These are phyloP conservation scores for Acridotheres tristis DNA, from an alignment of 2,797 vertebrate species.

Conservation along the genomic window DNA sequence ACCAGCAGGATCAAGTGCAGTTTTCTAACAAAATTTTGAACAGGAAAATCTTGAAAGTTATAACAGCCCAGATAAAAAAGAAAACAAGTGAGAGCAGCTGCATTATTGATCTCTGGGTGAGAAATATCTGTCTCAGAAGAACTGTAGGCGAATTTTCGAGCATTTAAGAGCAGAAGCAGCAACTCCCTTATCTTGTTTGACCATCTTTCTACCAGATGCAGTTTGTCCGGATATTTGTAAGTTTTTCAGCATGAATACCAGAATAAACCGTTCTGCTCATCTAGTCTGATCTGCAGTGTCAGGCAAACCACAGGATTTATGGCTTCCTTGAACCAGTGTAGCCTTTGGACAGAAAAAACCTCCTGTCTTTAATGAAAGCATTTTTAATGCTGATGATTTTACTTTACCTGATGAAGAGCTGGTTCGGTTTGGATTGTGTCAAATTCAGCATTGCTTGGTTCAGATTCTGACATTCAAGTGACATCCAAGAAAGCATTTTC, in stretches of 20 bases:
- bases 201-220: neutral
- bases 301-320: neutral
- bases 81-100: neutral
- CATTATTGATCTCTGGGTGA: neutral
- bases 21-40: neutral
- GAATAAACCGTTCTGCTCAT: neutral
- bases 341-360: neutral
- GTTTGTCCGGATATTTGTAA: neutral
- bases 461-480: neutral
- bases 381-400: neutral
- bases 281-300: neutral
- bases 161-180: neutral
- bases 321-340: neutral
- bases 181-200: neutral
- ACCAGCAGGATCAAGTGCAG: neutral
- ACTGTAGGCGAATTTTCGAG: rapidly evolving
- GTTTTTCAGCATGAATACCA: neutral
- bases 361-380: neutral
- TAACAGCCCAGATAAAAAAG: neutral
- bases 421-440: neutral
- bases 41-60: neutral
- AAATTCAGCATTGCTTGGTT: neutral
- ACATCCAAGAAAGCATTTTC: neutral
- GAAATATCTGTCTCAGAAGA: neutral
- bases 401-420: neutral